These are phyloP conservation scores for Cyclophora punctaria DNA, from an alignment of 2,888 invertebrate species.

Conservation along the genomic window DNA sequence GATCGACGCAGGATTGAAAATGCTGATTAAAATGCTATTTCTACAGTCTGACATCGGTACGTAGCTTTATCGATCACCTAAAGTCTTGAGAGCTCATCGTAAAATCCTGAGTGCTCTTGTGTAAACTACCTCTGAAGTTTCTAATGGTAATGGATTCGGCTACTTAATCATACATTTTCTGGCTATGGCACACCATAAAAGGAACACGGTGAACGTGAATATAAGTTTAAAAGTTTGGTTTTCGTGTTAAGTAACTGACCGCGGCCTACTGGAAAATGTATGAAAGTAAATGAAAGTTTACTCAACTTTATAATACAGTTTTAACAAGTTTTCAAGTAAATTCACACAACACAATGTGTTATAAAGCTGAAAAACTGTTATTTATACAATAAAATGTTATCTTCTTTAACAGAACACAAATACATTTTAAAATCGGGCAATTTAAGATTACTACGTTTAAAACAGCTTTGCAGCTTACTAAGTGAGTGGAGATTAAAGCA, in stretches of 20 bases:
- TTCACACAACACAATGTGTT: too few species aligned
- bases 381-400: too few species aligned
- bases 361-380: too few species aligned
- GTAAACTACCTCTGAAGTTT: constrained; percentile 8
- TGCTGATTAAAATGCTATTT: background rate
- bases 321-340: too few species aligned
- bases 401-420: too few species aligned
- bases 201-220: background rate
- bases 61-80: constrained; percentile 3
- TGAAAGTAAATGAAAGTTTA: too few species aligned
- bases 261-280: too few species aligned
- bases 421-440: too few species aligned
- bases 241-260: background rate
- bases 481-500: too few species aligned
- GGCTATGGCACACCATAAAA: background rate
- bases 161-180: constrained; percentile 17
- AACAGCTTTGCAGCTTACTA: too few species aligned
- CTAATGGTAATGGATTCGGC: constrained; percentile 15
- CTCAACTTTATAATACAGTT: too few species aligned
- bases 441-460: too few species aligned
- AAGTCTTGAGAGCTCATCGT: constrained; percentile 3
- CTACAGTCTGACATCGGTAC: background rate
- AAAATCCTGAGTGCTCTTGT: constrained; percentile 10
- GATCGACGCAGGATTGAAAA: constrained; percentile 16
- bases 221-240: background rate